Conservation (phyloP, 2,888 invertebrate genomes). For the Protophormia terraenovae region DNA sequence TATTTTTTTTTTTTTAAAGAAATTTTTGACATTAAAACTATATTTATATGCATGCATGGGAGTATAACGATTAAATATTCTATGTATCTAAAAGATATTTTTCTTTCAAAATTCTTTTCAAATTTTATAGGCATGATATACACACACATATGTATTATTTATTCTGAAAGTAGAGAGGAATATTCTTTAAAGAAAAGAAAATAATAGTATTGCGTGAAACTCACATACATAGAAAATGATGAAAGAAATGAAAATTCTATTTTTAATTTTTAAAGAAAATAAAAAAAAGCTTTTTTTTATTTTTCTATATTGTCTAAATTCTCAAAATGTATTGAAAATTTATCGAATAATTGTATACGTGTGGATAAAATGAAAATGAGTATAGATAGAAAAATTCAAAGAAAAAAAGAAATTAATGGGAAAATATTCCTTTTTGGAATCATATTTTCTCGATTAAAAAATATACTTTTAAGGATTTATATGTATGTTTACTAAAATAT, state of each 20-base stretch:
- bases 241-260: constrained; percentile 67
- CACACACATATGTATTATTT: background rate
- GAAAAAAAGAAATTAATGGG: background rate
- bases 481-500: too few species aligned
- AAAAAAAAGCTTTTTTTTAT: constrained; percentile 69
- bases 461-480: too few species aligned
- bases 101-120: too few species aligned
- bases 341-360: constrained; percentile 60
- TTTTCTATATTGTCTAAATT: constrained; percentile 28
- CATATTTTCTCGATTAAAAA: too few species aligned
- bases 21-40: background rate
- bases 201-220: constrained; percentile 56
- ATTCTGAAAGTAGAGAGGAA: constrained; percentile 10
- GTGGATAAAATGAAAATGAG: constrained; percentile 29
- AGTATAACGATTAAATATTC: background rate
- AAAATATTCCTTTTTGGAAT: background rate
- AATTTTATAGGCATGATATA: constrained; percentile 1
- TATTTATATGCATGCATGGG: background rate
- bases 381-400: constrained; percentile 1
- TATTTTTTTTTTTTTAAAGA: background rate
- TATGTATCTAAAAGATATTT: constrained; percentile 34
- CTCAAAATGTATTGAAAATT: constrained; percentile 64
- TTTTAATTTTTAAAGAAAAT: constrained; percentile 63
- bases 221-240: background rate
- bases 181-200: constrained; percentile 15